Percentiles rank a stretch among this genome's conserved stretches.
Conservation (phyloP, 1,140 invertebrate species). For the Hetaerina americana region DNA sequence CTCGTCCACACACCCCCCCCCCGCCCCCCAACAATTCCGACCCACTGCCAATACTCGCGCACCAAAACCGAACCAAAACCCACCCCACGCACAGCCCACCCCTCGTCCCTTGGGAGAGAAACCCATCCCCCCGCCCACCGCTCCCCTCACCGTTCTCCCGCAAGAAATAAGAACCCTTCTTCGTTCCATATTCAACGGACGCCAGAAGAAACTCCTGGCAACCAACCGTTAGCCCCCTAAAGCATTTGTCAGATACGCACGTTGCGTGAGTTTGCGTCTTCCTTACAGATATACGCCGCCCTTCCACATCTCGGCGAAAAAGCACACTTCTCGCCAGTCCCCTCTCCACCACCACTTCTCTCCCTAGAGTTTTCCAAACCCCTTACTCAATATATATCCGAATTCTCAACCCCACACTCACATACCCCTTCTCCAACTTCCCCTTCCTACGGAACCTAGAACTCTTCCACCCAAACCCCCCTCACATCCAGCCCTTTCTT, state of each 20-base stretch:
- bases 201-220: neutral
- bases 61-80: too few species aligned
- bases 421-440: neutral
- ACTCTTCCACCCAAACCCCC: too few species aligned
- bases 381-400: neutral
- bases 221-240: neutral
- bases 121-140: neutral
- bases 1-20: too few species aligned
- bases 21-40: too few species aligned
- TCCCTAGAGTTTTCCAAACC: neutral
- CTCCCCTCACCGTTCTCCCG: too few species aligned
- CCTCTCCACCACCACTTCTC: neutral
- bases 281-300: neutral
- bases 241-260: neutral
- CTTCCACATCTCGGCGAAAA: neutral
- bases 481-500: too few species aligned
- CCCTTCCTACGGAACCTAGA: too few species aligned
- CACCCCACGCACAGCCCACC: neutral
- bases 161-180: neutral
- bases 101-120: neutral
- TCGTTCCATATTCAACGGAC: neutral
- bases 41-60: too few species aligned
- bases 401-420: neutral
- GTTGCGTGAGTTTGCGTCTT: neutral
- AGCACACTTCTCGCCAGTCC: too few species aligned